phyloP scores from a whole-genome alignment of 2,113 vertebrate genomes.

The Ctenodactylus gundi region DNA sequence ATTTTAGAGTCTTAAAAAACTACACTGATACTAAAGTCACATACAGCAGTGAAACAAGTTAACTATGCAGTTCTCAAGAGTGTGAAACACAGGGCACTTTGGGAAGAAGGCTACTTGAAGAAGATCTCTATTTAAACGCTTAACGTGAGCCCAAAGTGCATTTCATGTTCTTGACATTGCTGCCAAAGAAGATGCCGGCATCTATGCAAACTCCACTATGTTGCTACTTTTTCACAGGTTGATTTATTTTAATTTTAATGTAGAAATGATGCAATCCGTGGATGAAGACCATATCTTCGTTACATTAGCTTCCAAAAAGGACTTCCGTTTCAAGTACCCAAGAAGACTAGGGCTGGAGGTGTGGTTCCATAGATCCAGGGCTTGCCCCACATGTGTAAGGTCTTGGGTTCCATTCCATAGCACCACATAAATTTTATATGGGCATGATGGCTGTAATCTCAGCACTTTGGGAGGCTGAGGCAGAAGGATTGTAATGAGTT shows the following conservation, averaged over 20 bases:
- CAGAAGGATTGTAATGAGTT: no score
- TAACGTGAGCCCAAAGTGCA: background rate
- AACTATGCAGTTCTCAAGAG: background rate
- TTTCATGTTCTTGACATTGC: background rate
- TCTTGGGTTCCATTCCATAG: no score
- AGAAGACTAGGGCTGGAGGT: no score
- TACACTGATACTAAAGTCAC: conserved; percentile 33
- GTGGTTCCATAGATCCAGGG: no score
- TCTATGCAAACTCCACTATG: background rate
- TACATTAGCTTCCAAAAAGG: background rate
- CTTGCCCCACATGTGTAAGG: no score
- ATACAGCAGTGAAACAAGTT: background rate
- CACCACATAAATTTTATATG: no score
- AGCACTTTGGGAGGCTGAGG: no score
- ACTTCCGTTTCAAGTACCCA: no score
- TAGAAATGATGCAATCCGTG: background rate
- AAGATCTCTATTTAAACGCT: background rate
- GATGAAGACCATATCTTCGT: background rate
- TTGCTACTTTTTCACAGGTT: background rate
- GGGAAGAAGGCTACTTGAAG: conserved; percentile 48
- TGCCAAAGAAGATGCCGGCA: background rate
- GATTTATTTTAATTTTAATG: conserved; percentile 25
- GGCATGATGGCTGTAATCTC: no score
- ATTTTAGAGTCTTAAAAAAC: conserved; percentile 54
- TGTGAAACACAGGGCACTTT: conserved; percentile 4